Evolutionary conservation across 2,888 invertebrate species (phyloP), one percentile per base, ranked within the genome.

Genomic region (Eutolmus rufibarbis): DNA sequence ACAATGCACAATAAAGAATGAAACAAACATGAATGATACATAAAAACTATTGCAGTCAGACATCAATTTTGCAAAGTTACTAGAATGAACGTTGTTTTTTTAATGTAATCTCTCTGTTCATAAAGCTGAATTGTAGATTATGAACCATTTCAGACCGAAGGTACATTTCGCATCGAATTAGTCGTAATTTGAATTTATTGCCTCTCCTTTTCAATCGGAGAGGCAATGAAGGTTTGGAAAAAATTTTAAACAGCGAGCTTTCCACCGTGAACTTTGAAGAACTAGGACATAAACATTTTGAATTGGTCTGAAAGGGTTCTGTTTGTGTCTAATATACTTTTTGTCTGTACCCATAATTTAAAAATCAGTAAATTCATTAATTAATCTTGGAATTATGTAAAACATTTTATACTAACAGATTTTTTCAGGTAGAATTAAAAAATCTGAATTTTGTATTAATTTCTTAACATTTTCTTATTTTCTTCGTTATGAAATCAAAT

Each of bases 1-100:
- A 66, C 66, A 79, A 79, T 79, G 79, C 79, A 79, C 79, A 79
- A 79, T 51, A 79, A 79, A 79, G 8, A 66, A 66, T 57, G 57
- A 57, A 57, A 57, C 8, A 23, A 57, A 57, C 19, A 57, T 19
- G 14, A 57, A 57, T 19, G 66, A 66, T 66, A 66, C 23, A 66
- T 23, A 28, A 28, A 28, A 66, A 19, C 12, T 23, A 28, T 66
- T 66, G 9, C 66, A 23, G 66, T 9, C 19, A 66, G 66, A 66
- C 66, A 66, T 66, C 66, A 66, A 28, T 66, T 66, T 66, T 28
- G 66, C 23, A 28, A 56, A 56, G 28, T 66, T 28, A 51, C 28
- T 9, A 66, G 28, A 23, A 23, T 66, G 28, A 23, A 66, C 23
- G 19, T 66, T 66, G 66, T 23, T 51, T 51, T 51, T 51, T 16